These are phyloP conservation scores for Caenorhabditis sp. DNA, from an alignment of 2,888 invertebrate species.

Conservation along the genomic window DNA sequence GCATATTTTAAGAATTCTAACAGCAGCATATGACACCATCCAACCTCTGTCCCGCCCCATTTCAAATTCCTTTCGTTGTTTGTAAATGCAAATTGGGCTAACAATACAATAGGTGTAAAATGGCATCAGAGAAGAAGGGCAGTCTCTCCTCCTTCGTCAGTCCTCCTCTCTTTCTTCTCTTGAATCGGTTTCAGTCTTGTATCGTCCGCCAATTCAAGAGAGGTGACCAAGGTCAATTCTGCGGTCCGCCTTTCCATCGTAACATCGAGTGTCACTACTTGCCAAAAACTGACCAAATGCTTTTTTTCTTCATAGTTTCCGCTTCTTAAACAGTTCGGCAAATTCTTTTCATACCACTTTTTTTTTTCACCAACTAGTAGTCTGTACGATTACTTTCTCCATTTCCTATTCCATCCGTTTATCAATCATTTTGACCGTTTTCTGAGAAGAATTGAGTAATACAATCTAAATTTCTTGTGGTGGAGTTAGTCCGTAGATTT, in stretches of 20 bases:
- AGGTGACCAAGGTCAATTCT: constrained; percentile 59
- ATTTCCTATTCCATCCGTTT: neutral
- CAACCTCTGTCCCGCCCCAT: constrained; percentile 15
- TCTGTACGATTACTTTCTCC: constrained; percentile 7
- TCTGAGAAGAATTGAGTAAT: neutral
- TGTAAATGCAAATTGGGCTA: constrained; percentile 56
- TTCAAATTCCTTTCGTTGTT: constrained; percentile 54
- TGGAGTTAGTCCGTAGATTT: no score
- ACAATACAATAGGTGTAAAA: constrained; percentile 60
- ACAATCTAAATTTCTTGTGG: no score
- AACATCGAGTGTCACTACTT: constrained; percentile 16
- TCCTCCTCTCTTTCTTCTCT: neutral
- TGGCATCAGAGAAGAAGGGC: constrained; percentile 53
- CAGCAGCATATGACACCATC: neutral
- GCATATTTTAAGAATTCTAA: constrained; percentile 6
- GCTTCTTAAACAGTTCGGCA: constrained; percentile 32
- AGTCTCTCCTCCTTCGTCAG: constrained; percentile 26
- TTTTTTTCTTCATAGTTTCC: constrained; percentile 16
- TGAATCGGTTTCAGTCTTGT: constrained; percentile 44
- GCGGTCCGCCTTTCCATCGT: constrained; percentile 39
- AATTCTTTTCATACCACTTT: constrained; percentile 25
- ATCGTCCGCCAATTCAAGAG: constrained; percentile 42
- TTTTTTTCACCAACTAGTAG: neutral
- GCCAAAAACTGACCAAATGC: constrained; percentile 41
- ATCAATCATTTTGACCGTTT: neutral